Evolutionary conservation across 2,797 vertebrate genomes (phyloP), one percentile per base, ranked within the genome.

Genomic region (Sebastes melanostomus): DNA sequence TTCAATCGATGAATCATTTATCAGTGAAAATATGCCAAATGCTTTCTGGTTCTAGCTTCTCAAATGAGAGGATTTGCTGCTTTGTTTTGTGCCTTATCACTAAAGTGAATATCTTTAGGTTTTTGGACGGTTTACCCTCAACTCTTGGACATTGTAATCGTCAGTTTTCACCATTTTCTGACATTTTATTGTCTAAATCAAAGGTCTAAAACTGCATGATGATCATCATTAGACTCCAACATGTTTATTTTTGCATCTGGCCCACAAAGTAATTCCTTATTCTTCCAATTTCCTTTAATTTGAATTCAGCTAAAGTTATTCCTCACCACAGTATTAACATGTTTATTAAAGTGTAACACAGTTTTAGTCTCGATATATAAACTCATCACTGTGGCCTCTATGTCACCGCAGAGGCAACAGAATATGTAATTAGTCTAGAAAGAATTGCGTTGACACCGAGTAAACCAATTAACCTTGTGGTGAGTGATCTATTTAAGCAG

Each of bases 401-500:
- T 68, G 58, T 42, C 38, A 52, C 59, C 50, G 80, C 34, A 25
- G 29, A 29, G 38, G 38, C 42, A 63, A 59, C 22, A 25, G 27
- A 80, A 77, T 73, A 72, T 66, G 13, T 52, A 75, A 80, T 88
- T 29, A 78, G 77, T 11, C 18, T 25, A 24, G 12, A 42, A 34
- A 32, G 65, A 61, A 70, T 59, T 4, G 46, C 38, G 36, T 1
- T 32, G 68, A 85, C 65, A 22, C 56, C 8, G 71, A 32, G 70
- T 73, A 71, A 78, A 79, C 36, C 16, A 61, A 81, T 78, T 80
- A 86, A 78, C 27, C n/a, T 8, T 4, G 73, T 2, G 75, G n/a
- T 13, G 68, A 87, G 66, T 56, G 83, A 87, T 77, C 30, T 66
- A 25, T 78, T 6, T 6, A 12, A 30, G 71, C 86, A 86, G 68